These are phyloP conservation scores for Parauchenoglanis ngamensis DNA, from an alignment of 2,797 vertebrate genomes.

Conservation along the genomic window DNA sequence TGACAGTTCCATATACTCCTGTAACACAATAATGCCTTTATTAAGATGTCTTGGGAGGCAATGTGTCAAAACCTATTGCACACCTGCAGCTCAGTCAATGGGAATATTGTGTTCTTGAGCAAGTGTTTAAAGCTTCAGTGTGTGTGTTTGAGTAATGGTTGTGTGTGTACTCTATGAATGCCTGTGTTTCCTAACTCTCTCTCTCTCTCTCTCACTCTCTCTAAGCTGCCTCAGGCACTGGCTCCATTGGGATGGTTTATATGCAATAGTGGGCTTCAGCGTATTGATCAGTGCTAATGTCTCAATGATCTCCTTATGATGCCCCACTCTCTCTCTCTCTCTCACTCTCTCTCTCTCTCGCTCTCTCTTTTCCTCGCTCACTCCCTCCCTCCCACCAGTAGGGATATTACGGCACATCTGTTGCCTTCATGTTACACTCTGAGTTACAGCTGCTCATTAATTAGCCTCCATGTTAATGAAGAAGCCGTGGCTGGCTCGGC, in stretches of 20 bases:
- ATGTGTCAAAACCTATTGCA: slow-evolving; percentile 53
- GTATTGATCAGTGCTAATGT: slow-evolving; percentile 74
- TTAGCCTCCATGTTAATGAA: slow-evolving; percentile 60
- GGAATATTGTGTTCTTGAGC: slow-evolving; percentile 44
- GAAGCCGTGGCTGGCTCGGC: slow-evolving; percentile 33
- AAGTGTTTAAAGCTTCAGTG: slow-evolving; percentile 32
- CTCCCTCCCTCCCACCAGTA: slow-evolving; percentile 39
- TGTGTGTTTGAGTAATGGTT: slow-evolving; percentile 41
- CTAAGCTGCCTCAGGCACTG: slow-evolving; percentile 62
- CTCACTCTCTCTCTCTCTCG: slow-evolving; percentile 8
- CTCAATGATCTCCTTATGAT: slow-evolving; percentile 66
- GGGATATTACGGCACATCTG: slow-evolving; percentile 52
- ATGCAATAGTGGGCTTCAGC: slow-evolving; percentile 61
- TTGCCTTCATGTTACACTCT: slow-evolving; percentile 53
- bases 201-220: slow-evolving; percentile 40
- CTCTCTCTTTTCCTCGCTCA: neutral
- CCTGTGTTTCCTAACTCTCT: slow-evolving; percentile 46
- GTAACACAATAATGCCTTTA: slow-evolving; percentile 57
- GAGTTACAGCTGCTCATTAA: slow-evolving; percentile 61
- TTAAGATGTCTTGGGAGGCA: slow-evolving; percentile 48
- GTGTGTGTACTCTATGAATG: slow-evolving; percentile 32
- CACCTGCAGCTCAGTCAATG: slow-evolving; percentile 57
- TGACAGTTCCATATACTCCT: slow-evolving; percentile 50
- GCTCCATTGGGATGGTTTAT: slow-evolving; percentile 66
- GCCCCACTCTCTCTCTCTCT: slow-evolving; percentile 26